Evolutionary conservation across 1,140 invertebrate species (phyloP).

Genomic region (Pomacea maculata): DNA sequence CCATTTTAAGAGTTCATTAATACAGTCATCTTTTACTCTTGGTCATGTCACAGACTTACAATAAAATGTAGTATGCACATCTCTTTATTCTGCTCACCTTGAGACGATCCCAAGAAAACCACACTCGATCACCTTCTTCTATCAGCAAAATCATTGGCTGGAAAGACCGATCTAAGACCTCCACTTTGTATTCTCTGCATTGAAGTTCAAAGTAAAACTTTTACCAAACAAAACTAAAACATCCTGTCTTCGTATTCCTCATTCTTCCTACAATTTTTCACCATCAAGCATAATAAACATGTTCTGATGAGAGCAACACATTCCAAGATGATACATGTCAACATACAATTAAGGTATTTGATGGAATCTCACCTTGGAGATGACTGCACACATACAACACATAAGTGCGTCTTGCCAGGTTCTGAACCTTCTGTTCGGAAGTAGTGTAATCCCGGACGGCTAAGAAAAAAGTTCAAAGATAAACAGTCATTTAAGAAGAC

Average conservation of each 20-base stretch:
- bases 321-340: neutral
- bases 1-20: neutral
- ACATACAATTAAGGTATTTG: neutral
- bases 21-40: neutral
- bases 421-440: constrained; percentile 59
- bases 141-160: constrained; percentile 62
- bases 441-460: constrained; percentile 61
- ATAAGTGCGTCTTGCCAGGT: constrained; percentile 52
- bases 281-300: neutral
- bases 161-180: constrained; percentile 60
- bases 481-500: too few species aligned
- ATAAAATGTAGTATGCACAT: neutral
- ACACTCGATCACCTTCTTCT: constrained; percentile 64
- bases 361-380: constrained; percentile 47
- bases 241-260: neutral
- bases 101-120: constrained; percentile 63
- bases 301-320: neutral
- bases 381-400: constrained; percentile 61
- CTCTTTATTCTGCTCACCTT: constrained; percentile 43
- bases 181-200: constrained; percentile 59
- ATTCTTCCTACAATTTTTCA: neutral
- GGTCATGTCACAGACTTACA: neutral
- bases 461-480: constrained; percentile 33
- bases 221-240: neutral
- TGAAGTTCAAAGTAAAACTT: too few species aligned